Conservation (phyloP, 2,888 invertebrate genomes). For the Acrocera orbiculus region DNA sequence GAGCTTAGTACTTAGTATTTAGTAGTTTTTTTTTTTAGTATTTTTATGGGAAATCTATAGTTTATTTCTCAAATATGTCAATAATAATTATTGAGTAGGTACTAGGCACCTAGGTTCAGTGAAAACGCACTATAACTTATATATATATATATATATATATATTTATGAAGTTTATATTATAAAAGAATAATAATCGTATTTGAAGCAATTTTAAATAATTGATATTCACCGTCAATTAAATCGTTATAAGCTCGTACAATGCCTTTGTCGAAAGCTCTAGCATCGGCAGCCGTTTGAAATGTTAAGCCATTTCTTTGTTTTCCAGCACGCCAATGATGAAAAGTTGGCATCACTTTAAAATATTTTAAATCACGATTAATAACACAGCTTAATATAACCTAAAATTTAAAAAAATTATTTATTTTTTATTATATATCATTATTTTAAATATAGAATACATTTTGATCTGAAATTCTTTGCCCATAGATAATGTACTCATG, state of each 20-base stretch:
- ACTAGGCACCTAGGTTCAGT: no score
- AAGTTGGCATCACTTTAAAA: conserved; percentile 95
- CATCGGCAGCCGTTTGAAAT: conserved; percentile 90
- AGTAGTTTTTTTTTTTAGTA: no score
- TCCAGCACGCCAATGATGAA: conserved; percentile 95
- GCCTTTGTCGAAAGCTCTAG: conserved; percentile 83
- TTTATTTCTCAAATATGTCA: no score
- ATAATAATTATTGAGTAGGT: no score
- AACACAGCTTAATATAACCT: conserved; percentile 87
- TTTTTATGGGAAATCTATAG: no score
- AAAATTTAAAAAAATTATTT: conserved; percentile 15
- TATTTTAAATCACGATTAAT: conserved; percentile 93
- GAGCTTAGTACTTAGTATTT: no score
- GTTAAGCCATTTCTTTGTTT: conserved; percentile 90
- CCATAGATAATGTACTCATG: conserved; percentile 89
- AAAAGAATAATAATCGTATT: background rate
- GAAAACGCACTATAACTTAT: no score
- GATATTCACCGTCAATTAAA: conserved; percentile 64
- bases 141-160: background rate
- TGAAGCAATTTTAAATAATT: conserved; percentile 3
- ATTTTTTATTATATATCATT: background rate
- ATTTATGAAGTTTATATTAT: background rate
- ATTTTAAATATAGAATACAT: conserved; percentile 36
- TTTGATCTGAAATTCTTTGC: conserved; percentile 78
- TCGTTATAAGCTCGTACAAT: conserved; percentile 79